These are phyloP conservation scores for Mustelus asterias DNA, from an alignment of 2,113 vertebrate species.

Conservation along the genomic window DNA sequence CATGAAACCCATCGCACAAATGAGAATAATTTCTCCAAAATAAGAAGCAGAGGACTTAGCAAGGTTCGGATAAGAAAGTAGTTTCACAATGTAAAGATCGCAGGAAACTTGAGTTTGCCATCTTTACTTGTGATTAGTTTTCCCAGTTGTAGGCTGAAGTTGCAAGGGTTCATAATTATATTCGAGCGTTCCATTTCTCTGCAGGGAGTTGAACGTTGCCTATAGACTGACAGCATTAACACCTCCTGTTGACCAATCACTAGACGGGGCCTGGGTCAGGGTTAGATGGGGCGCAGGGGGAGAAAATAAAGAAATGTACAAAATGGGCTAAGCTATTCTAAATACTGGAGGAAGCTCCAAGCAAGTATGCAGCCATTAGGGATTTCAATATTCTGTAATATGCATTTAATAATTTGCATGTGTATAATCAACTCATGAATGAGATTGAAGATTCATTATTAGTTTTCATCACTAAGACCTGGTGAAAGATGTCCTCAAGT, in stretches of 20 bases:
- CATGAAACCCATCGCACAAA: not conserved
- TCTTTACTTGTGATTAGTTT: not conserved
- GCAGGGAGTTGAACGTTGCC: not conserved
- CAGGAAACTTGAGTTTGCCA: not conserved
- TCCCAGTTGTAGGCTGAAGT: not conserved
- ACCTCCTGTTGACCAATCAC: not conserved
- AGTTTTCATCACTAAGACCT: not conserved
- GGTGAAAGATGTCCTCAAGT: not conserved
- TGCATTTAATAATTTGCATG: not conserved
- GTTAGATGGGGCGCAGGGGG: no score
- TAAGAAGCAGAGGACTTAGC: not conserved
- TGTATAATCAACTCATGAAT: not conserved
- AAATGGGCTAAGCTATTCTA: not conserved
- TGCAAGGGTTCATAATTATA: not conserved
- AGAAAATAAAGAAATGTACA: not conserved
- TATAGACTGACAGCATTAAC: not conserved
- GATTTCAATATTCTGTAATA: not conserved
- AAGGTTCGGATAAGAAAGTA: not conserved
- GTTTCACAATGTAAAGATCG: not conserved
- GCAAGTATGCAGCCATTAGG: not conserved
- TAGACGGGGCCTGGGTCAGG: no score
- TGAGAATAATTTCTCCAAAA: not conserved
- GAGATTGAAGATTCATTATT: not conserved
- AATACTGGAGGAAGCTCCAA: not conserved
- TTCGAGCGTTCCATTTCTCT: not conserved